Percentiles rank a stretch among this genome's conserved stretches.
Evolutionary conservation across 2,888 invertebrate species (phyloP).

Genomic region (Arrhopalites spinosus): DNA sequence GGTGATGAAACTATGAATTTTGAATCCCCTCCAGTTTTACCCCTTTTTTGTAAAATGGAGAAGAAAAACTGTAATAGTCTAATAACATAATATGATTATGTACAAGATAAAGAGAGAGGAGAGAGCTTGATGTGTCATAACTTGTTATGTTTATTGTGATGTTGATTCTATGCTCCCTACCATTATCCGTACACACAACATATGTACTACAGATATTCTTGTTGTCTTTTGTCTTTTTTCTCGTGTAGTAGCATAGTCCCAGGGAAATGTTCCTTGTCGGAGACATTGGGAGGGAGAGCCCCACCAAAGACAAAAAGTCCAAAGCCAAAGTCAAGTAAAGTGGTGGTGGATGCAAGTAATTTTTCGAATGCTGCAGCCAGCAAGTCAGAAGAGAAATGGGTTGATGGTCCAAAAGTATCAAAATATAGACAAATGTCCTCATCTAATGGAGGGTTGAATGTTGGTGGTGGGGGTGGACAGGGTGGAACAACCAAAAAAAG

Average conservation of each 20-base stretch:
- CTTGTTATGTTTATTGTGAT: conserved; percentile 1
- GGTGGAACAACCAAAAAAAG: conserved; percentile 69
- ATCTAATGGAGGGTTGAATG: conserved; percentile 47
- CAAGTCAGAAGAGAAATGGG: conserved; percentile 89
- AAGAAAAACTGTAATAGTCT: no score
- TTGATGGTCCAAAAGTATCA: conserved; percentile 86
- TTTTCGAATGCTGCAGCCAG: conserved; percentile 50
- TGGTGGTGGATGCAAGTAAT: conserved; percentile 20
- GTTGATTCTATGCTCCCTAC: not conserved
- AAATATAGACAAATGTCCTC: conserved; percentile 36
- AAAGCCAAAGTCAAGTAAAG: conserved; percentile 50
- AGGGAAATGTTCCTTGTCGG: conserved; percentile 17
- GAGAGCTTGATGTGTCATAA: conserved; percentile 8
- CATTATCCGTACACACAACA: not conserved
- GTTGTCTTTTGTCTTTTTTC: not conserved
- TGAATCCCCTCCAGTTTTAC: no score
- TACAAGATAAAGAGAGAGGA: not conserved
- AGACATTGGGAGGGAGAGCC: not conserved
- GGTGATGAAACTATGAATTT: not conserved
- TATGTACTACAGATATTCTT: not conserved
- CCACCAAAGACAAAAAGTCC: conserved; percentile 55
- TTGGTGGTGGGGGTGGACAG: conserved; percentile 59
- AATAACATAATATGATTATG: not conserved
- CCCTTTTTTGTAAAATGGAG: no score
- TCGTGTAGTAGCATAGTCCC: not conserved